A percentile compares a stretch with the other conserved stretches of the same genome.
Conservation (phyloP, 2,888 invertebrate species). For the Cheilosia impressa region DNA sequence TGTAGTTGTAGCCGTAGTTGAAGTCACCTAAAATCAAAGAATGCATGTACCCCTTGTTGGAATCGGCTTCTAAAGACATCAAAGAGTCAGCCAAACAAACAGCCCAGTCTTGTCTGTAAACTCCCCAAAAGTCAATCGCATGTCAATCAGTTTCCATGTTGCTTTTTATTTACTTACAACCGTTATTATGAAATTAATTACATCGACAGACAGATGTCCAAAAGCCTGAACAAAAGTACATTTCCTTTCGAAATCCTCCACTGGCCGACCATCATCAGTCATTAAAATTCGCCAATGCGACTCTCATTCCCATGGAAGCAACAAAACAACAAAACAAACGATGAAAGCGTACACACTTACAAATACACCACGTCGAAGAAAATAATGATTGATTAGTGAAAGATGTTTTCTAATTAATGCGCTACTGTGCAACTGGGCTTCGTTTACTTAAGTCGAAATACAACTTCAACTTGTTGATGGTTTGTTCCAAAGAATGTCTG, state of each 20-base stretch:
- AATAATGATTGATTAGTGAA: slow-evolving; percentile 72
- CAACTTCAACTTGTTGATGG: neutral
- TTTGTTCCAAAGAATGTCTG: neutral
- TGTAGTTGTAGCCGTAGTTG: too few relatives aligned
- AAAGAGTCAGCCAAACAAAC: too few relatives aligned
- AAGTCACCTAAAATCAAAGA: too few relatives aligned
- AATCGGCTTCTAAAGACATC: too few relatives aligned
- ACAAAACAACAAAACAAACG: slow-evolving; percentile 7
- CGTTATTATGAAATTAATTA: slow-evolving; percentile 68
- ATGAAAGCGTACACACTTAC: slow-evolving; percentile 4
- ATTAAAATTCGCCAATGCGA: slow-evolving; percentile 46
- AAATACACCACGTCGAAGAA: slow-evolving; percentile 7
- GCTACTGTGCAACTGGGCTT: slow-evolving; percentile 63
- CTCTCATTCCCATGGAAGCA: slow-evolving; percentile 24
- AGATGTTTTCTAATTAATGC: slow-evolving; percentile 70
- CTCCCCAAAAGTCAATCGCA: slow-evolving; percentile 33
- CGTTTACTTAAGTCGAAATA: neutral
- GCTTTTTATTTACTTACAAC: slow-evolving; percentile 45
- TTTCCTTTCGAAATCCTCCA: slow-evolving; percentile 2
- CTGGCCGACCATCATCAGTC: slow-evolving; percentile 31
- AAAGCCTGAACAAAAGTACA: slow-evolving; percentile 18
- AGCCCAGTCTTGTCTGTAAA: too few relatives aligned
- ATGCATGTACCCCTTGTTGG: too few relatives aligned
- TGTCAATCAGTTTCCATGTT: slow-evolving; percentile 35
- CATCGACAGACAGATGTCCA: slow-evolving; percentile 32